These are phyloP conservation scores for Cnemophilus loriae DNA, from an alignment of 2,113 vertebrate genomes.

Conservation along the genomic window DNA sequence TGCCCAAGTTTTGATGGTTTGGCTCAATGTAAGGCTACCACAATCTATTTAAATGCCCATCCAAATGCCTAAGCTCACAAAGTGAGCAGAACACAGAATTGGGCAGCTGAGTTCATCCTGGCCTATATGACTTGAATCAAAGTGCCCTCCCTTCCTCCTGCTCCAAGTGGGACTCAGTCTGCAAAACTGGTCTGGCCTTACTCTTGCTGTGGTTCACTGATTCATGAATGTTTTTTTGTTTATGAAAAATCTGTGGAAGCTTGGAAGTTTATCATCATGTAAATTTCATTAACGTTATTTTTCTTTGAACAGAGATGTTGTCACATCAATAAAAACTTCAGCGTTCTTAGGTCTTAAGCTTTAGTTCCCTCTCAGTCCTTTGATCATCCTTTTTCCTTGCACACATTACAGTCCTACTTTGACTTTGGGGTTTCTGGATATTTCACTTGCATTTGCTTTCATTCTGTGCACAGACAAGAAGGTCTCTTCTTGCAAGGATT, in stretches of 20 bases:
- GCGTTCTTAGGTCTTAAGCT: constrained; percentile 20
- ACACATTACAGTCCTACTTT: not conserved
- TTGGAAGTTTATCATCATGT: constrained; percentile 27
- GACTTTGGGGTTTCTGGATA: not conserved
- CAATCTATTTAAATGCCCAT: not conserved
- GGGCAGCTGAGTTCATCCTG: not conserved
- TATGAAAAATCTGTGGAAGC: constrained; percentile 46
- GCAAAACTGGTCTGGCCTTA: constrained; percentile 16
- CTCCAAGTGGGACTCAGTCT: not conserved
- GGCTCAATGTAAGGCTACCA: not conserved
- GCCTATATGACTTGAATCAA: not conserved
- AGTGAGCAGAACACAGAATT: not conserved
- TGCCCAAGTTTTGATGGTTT: not conserved
- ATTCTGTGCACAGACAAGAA: not conserved
- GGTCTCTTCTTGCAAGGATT: not conserved
- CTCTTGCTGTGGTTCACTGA: constrained; percentile 45
- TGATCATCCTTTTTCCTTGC: not conserved
- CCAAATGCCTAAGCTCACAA: not conserved
- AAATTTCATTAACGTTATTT: constrained; percentile 46
- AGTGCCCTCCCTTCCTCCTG: not conserved
- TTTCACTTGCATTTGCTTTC: not conserved
- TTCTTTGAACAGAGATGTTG: constrained; percentile 6
- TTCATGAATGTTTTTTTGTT: constrained; percentile 66
- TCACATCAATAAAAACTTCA: constrained; percentile 56
- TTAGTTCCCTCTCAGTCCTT: not conserved